phyloP scores from a whole-genome alignment of 2,113 vertebrate species.

The Haemorhous mexicanus region DNA sequence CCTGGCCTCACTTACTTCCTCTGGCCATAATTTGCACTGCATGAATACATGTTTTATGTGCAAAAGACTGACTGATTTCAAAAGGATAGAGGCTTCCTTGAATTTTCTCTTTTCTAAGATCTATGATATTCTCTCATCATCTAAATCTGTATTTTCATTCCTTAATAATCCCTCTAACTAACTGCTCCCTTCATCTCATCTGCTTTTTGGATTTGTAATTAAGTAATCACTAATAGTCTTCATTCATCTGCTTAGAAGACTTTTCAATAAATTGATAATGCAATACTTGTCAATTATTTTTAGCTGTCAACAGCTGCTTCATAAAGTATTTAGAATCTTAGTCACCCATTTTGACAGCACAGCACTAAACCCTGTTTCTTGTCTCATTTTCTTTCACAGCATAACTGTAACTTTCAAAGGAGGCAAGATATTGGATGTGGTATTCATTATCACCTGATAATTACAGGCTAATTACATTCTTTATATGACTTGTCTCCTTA shows the following conservation, averaged over 20 bases:
- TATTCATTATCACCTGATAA: constrained; percentile 75
- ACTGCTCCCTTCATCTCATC: neutral
- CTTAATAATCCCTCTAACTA: neutral
- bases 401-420: constrained; percentile 55
- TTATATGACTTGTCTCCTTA: constrained; percentile 63
- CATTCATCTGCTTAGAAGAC: neutral
- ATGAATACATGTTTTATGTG: neutral
- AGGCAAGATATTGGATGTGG: constrained; percentile 55
- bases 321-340: neutral
- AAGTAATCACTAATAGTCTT: neutral
- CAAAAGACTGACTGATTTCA: neutral
- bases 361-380: neutral
- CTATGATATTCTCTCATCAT: neutral
- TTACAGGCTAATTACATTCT: constrained; percentile 72
- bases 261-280: neutral
- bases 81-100: neutral
- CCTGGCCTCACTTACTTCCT: neutral
- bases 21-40: neutral
- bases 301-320: neutral
- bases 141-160: neutral
- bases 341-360: neutral
- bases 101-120: neutral
- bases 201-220: neutral
- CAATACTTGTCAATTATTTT: neutral
- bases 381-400: constrained; percentile 23